Evolutionary conservation across 2,888 invertebrate genomes (phyloP).

Genomic region (Teleiodes luculella): DNA sequence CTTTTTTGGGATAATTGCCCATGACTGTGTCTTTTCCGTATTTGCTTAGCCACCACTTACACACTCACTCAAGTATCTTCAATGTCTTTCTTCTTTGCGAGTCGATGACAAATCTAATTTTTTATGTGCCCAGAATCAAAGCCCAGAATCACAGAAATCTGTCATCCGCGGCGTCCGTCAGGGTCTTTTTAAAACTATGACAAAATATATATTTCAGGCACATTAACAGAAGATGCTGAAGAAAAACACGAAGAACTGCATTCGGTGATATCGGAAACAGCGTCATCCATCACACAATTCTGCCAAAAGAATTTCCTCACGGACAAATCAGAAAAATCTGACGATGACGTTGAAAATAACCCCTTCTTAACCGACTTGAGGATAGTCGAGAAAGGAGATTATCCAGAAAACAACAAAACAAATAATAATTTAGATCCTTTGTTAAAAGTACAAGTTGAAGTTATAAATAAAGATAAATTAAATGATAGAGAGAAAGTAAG

Average conservation of each 20-base stretch:
- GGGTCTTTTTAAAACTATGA: no score
- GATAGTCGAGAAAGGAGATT: not conserved
- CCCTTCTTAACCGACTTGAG: conserved; percentile 2
- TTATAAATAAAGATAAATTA: not conserved
- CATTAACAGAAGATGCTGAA: conserved; percentile 59
- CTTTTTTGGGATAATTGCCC: no score
- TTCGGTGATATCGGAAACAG: conserved; percentile 48
- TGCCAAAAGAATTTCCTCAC: conserved; percentile 26
- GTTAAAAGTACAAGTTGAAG: not conserved
- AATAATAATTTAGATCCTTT: not conserved
- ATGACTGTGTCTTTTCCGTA: no score
- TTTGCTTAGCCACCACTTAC: no score
- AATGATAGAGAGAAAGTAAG: not conserved
- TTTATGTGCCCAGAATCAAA: no score
- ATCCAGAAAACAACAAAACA: not conserved
- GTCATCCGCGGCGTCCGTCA: no score
- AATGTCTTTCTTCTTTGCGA: no score
- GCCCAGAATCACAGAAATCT: no score
- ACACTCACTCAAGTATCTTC: no score
- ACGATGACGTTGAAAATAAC: not conserved
- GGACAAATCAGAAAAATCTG: not conserved
- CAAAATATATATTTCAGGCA: conserved; percentile 46
- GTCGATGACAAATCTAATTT: no score
- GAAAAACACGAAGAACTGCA: conserved; percentile 51
- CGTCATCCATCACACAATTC: conserved; percentile 46